A percentile compares a stretch with the other conserved stretches of the same genome.
These are phyloP conservation scores for Gastracanthus pulcherrimus DNA, from an alignment of 2,888 invertebrate species.

Conservation along the genomic window DNA sequence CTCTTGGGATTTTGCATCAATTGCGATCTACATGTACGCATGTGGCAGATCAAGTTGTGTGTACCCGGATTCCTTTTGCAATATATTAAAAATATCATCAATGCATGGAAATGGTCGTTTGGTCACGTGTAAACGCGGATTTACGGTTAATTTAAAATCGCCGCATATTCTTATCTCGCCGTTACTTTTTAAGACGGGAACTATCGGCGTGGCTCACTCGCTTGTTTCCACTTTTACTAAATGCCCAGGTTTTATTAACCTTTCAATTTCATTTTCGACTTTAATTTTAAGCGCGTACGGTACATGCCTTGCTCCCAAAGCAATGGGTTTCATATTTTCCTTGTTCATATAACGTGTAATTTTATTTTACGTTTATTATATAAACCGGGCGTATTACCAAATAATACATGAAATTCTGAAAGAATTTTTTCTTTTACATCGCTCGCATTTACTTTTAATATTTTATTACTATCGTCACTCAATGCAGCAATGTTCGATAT, in stretches of 20 bases:
- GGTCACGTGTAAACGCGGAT: not conserved
- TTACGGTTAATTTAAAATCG: constrained; percentile 31
- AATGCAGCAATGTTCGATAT: not conserved
- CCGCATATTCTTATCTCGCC: constrained; percentile 29
- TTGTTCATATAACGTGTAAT: constrained; percentile 46
- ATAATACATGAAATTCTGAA: constrained; percentile 23
- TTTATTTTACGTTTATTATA: constrained; percentile 48
- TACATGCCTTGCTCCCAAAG: constrained; percentile 55
- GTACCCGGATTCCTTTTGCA: too few species aligned
- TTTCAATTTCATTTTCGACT: constrained; percentile 17
- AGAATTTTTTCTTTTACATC: not conserved
- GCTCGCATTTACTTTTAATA: not conserved
- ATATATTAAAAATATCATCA: constrained; percentile 42
- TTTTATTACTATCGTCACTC: not conserved
- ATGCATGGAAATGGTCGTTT: constrained; percentile 34
- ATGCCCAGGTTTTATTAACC: constrained; percentile 17
- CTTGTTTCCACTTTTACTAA: constrained; percentile 24
- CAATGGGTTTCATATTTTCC: constrained; percentile 41
- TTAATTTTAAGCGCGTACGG: constrained; percentile 40
- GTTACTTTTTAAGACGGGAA: constrained; percentile 24
- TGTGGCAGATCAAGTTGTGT: constrained; percentile 37
- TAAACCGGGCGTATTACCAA: constrained; percentile 25
- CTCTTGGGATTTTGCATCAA: constrained; percentile 32
- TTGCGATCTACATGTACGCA: constrained; percentile 53
- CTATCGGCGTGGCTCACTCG: constrained; percentile 41